Evolutionary conservation across 1,140 invertebrate genomes (phyloP), one percentile per base, ranked within the genome.

Genomic region (Drosophila quadrilineata): DNA sequence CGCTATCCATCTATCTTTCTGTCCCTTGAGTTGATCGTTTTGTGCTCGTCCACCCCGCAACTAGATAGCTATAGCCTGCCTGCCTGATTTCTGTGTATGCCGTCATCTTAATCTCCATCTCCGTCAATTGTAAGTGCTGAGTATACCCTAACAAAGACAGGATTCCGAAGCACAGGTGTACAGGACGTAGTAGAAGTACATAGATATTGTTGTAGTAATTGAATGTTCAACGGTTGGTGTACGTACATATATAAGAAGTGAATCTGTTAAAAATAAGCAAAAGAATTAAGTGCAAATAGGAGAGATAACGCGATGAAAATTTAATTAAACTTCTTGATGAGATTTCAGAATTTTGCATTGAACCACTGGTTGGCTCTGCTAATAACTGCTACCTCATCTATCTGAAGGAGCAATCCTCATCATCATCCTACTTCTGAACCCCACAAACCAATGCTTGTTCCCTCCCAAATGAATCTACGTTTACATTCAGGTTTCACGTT

Each of bases 291-390:
- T 67, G 74, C 71, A 85, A 76, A 79, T 59, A 79, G 62, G 79
- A 85, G 53, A 74, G 77, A 66, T 74, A 75, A 84, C 85, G 79
- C 85, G 77, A 84, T 84, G 77, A 85, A 84, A 84, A 84, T 74
- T 84, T 84, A 84, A 84, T 84, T 84, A 84, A 84, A 84, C 77
- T 84, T 84, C 85, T 84, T 84, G 77, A 84, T 84, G 77, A 85
- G 77, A 84, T 84, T 84, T 76, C 54, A 74, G 72, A 80, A 74
- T 53, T 52, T 22, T 19, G 10, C 38, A 54, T 16, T 21, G 6
- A 8, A n/a, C 19, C 10, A 6, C 29, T n/a, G 10, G 29, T 31
- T 31, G 29, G 6, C n/a, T 8, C 10, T 31, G 29, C 29, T 24
- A 35, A 2, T 10, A 14, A 24, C n/a, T 8, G 22, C 28, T 16